These are phyloP conservation scores for Eretmochelys imbricata DNA, from an alignment of 2,113 vertebrate genomes.

Conservation along the genomic window DNA sequence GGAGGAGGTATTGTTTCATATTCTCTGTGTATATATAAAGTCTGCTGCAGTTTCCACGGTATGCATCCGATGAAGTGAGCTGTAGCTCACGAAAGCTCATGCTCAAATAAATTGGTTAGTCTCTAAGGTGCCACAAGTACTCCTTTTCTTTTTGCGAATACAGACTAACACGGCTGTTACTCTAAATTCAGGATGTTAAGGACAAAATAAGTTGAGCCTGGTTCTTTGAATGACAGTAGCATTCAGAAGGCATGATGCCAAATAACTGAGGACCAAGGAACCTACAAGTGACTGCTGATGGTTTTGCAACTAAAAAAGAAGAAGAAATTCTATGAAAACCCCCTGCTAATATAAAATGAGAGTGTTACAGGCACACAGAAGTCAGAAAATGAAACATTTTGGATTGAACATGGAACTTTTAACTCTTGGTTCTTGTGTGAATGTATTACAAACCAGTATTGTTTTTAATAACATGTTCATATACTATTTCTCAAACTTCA, in stretches of 20 bases:
- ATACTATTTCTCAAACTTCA: not conserved
- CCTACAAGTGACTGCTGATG: not conserved
- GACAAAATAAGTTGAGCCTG: not conserved
- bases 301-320: not conserved
- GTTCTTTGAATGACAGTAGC: not conserved
- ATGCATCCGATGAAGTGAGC: no score
- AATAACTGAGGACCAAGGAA: not conserved
- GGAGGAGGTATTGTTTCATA: no score
- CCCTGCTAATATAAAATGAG: not conserved
- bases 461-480: not conserved
- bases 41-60: no score
- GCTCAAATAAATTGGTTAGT: no score
- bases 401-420: not conserved
- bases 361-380: not conserved
- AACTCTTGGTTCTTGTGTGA: not conserved
- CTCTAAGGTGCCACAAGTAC: no score
- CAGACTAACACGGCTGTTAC: no score
- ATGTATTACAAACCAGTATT: not conserved
- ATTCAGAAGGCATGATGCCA: not conserved
- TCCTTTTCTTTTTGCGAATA: no score
- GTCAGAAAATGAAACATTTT: not conserved
- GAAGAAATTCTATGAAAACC: not conserved
- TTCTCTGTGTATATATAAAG: no score
- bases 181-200: constrained; percentile 14
- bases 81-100: no score